Evolutionary conservation across 2,888 invertebrate species (phyloP), one percentile per base, ranked within the genome.

Genomic region (Carpatolechia fugitivella): DNA sequence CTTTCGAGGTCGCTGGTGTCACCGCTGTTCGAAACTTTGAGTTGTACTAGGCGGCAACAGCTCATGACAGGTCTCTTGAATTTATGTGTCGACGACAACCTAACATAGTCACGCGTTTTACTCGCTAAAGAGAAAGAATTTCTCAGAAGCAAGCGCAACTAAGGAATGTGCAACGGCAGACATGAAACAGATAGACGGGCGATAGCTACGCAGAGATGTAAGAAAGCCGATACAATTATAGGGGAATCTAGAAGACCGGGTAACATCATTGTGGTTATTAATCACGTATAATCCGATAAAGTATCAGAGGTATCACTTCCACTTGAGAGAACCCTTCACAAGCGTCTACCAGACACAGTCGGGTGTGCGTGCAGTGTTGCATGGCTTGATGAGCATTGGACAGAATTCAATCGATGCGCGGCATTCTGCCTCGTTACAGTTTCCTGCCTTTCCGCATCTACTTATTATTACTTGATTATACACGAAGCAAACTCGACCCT

Each of bases 141-240:
- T 38, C 50, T 50, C 38, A 29, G 38, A 36, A 38, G 29, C 38
- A 50, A 50, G 20, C 38, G 36, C 38, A 29, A 16, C 1, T 14
- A 20, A 50, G 38, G 38, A 50, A 50, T 50, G 50, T 14, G 29
- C 49, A 47, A 50, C 50, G 50, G 50, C 50, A 52, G 36, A 56
- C 52, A 41, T 53, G 49, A 47, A 41, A 48, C 48, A 36, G 53
- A 56, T 56, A 47, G 29, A 57, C 38, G 33, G 33, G 35, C 36
- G 54, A 54, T 57, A 46, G 50, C 14, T 47, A 41, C 54, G 49
- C 65, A 64, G 63, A 76, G 76, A 75, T 72, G 66, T 66, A 75
- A 78, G 78, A 76, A 76, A 80, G 74, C 76, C 68, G 79, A 76
- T 80, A 80, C 79, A 80, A 81, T 83, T 81, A 80, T 69, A 75